Evolutionary conservation across 2,888 invertebrate species (phyloP), one percentile per base, ranked within the genome.

Genomic region (Eupeodes latifasciatus): DNA sequence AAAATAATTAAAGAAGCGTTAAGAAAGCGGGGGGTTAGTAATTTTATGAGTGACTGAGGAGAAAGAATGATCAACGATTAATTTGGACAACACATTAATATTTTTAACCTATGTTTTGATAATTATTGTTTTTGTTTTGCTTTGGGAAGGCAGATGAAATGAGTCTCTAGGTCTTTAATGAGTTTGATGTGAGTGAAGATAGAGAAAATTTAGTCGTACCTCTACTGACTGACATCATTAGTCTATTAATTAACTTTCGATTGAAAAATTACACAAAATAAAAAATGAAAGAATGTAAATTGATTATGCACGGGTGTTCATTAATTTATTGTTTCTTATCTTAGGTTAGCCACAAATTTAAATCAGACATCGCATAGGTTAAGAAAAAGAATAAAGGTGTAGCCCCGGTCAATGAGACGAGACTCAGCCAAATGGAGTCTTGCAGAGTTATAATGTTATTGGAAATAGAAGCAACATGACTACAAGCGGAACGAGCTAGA

Each of bases 71-170:
- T 83, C 71, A 80, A 44, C 72, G 76, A 80, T 72, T 81, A 74
- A 84, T 81, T 79, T 84, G 53, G 79, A 74, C 53, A 79, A 40
- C 79, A 84, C 79, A 79, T 79, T 79, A 74, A 83, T 83, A 72
- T 72, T 72, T 40, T 61, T 44, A 27, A 27, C 2, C 2, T 27
- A 27, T 36, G 14, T 14, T 71, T 49, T 51, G 16, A 59, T 27
- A 72, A 34, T 59, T 72, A 44, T 71, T 14, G 14, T 72, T 49
- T 62, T 11, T 55, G 16, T 53, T n/a, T 36, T n/a, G 51, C 6
- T 27, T 14, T 19, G 19, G 16, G 16, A 0, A 34, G n/a, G 12
- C 10, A 11, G 51, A 47, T 47, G 27, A 47, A n/a, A 71, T 69
- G 81, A 55, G 4, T 69, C 47, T 27, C 27, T 27, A 27, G 27